phyloP scores from a whole-genome alignment of 2,113 vertebrate genomes.

The Pollimyrus isidori region DNA sequence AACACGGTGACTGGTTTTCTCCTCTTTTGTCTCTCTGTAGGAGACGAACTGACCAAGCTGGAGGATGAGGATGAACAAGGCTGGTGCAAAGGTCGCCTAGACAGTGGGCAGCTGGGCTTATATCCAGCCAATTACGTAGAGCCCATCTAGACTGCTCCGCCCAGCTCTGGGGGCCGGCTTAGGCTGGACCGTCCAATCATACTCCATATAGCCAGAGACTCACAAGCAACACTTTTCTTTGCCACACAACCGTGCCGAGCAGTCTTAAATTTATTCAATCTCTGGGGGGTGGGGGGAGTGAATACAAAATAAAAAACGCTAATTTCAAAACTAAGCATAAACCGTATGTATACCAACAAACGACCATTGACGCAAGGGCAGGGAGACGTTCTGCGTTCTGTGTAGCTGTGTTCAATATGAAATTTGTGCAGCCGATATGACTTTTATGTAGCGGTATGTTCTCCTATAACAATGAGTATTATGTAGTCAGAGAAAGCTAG shows the following conservation, averaged over 20 bases:
- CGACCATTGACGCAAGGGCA: constrained; percentile 26
- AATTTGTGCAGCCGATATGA: constrained; percentile 41
- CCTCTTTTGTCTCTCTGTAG: constrained; percentile 48
- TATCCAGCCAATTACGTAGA: constrained; percentile 96
- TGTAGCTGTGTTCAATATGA: constrained; percentile 44
- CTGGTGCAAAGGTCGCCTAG: constrained; percentile 94
- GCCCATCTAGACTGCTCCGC: constrained; percentile 61
- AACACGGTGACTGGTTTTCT: not conserved
- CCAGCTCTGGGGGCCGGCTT: constrained; percentile 24
- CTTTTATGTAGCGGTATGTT: constrained; percentile 36
- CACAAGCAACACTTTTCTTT: constrained; percentile 41
- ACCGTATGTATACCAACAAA: constrained; percentile 22
- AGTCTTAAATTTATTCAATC: constrained; percentile 26
- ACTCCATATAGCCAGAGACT: constrained; percentile 52
- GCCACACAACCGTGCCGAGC: constrained; percentile 40
- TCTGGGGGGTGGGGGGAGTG: not conserved
- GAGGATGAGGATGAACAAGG: constrained; percentile 95
- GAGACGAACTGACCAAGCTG: constrained; percentile 86
- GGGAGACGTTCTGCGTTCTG: constrained; percentile 29
- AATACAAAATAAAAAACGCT: constrained; percentile 2
- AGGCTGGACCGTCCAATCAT: constrained; percentile 44
- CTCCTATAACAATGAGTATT: constrained; percentile 38
- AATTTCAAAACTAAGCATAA: not conserved
- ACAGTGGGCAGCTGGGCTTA: constrained; percentile 83
- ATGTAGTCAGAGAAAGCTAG: constrained; percentile 42